phyloP scores from a whole-genome alignment of 2,113 vertebrate genomes.

The Apodemus speciosus region DNA sequence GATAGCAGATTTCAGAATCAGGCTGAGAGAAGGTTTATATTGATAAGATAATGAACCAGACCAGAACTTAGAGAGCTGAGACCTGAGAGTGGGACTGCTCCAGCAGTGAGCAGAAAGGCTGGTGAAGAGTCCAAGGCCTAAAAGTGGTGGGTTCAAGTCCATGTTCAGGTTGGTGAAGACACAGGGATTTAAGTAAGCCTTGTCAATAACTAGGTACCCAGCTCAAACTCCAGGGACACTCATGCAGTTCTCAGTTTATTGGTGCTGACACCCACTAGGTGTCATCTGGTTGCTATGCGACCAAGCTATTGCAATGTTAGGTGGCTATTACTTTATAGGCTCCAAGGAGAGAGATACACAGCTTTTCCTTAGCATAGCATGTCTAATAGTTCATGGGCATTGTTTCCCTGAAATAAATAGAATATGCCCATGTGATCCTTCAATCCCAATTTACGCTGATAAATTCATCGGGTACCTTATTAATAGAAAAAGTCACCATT shows the following conservation, averaged over 20 bases:
- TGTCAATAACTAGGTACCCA: not conserved
- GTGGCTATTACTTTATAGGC: not conserved
- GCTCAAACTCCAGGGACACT: not conserved
- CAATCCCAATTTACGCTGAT: not conserved
- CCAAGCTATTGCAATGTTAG: not conserved
- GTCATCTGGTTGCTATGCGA: too few relatives aligned
- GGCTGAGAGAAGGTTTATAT: not conserved
- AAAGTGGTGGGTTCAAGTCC: not conserved
- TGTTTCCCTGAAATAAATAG: not conserved
- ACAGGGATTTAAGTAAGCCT: not conserved
- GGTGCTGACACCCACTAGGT: too few relatives aligned
- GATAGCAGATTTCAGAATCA: too few relatives aligned
- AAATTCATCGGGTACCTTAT: not conserved
- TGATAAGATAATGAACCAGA: not conserved
- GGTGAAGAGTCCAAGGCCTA: not conserved
- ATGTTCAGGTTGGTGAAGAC: too few relatives aligned
- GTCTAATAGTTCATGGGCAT: not conserved
- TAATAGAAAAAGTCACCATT: not conserved
- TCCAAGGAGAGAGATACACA: not conserved
- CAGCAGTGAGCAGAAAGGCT: not conserved
- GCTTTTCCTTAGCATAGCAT: not conserved
- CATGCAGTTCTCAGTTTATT: not conserved
- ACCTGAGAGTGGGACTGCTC: not conserved
- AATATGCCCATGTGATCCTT: not conserved
- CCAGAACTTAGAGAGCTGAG: not conserved